Evolutionary conservation across 2,888 invertebrate genomes (phyloP), one percentile per base, ranked within the genome.

Genomic region (Lasioglossum malachurum): DNA sequence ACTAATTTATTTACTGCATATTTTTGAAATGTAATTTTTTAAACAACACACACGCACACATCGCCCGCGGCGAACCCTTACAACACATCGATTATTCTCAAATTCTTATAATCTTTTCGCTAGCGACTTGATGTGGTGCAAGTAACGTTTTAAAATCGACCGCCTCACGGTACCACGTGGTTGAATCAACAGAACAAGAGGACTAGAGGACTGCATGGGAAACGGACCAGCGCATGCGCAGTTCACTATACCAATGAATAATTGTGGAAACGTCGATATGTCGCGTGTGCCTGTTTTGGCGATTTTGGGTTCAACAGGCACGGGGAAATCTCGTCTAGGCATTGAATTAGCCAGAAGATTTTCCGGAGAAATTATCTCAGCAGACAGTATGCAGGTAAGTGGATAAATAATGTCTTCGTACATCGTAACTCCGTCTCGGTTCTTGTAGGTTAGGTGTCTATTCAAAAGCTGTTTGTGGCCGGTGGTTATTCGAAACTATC

Each of bases 341-440:
- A 96, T 99, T 83, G 98, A 99, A 96, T 96, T 99, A 89, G 99
- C 99, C 0, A 97, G 97, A 93, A 97, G 96, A 94, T 98, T 98
- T 95, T 96, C 96, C 90, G 98, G 98, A 44, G 99, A 99, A 96
- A 97, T 99, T 83, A 98, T 99, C 85, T 99, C 99, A 94, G 99
- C 99, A 0, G 99, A 99, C 97, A 99, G 99, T 35, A 99, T 99
- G 99, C 99, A 99, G 97, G 99, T 98, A 53, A 88, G 89, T 53
- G 38, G 14, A 4, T 27, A 82, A 71, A 80, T 23, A 46, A 12
- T 27, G 4, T 23, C 31, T 38, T 8, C 1, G 35, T n/a, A 2
- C 4, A 1, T 46, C 14, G 14, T 41, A 19, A 41, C 12, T 7
- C 35, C 4, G 19, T 64, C 44, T 67, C 12, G 38, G 41, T 4